Evolutionary conservation across 2,888 invertebrate species (phyloP), one percentile per base, ranked within the genome.

Genomic region (Amiota communis): DNA sequence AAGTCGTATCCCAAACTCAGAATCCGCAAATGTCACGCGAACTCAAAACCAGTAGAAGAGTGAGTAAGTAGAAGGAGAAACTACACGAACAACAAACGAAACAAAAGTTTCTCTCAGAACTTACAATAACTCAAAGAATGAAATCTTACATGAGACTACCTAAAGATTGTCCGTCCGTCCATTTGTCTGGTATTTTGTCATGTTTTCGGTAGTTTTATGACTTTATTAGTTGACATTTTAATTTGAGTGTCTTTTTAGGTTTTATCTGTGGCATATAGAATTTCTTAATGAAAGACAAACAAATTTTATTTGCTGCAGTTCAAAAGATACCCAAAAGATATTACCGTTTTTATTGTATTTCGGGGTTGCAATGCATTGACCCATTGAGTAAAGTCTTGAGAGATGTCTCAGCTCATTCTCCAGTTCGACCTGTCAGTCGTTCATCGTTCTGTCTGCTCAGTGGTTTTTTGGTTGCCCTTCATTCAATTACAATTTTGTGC

Each of bases 401-500:
- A 36, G 36, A 6, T 36, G 36, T 36, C 36, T 36, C 36, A 36
- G 36, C 36, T 36, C 6, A 36, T 36, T 36, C 8, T 36, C 6
- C 36, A 6, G 36, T 36, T 36, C 36, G 36, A 36, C 36, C 36
- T 36, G 36, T 36, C 36, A 36, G 36, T 36, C 36, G 36, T 36
- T 36, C 36, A 36, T 36, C 36, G 36, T 36, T 36, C 36, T 36
- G 23, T 2, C 23, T 23, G 3, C 23, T 23, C 23, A 1, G 23
- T 23, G 1, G 23, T 3, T 59, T 20, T 64, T 46, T 15, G 65
- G 6, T 20, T 17, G 65, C n/a, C 46, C 15, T 65, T 47, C 48
- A 48, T 82, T 85, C 84, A 85, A 85, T 85, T 81, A 83, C 75
- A 79, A 82, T 75, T 78, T 80, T 76, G 74, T 72, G 80, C 79